phyloP scores from a whole-genome alignment of 2,113 vertebrate species.

The Rhinolophus sinicus region DNA sequence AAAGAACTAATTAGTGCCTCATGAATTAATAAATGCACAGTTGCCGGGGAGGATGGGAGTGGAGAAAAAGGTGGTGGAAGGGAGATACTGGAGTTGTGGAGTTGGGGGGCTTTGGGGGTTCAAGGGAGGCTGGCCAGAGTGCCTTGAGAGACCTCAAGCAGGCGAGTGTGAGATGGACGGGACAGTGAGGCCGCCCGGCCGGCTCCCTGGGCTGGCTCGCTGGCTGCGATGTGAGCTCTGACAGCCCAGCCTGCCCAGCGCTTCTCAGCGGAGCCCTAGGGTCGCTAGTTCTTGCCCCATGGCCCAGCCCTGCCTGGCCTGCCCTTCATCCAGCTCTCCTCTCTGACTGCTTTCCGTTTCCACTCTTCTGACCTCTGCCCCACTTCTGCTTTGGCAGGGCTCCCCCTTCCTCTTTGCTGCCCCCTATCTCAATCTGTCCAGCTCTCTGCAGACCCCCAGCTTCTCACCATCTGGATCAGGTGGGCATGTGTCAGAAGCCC shows the following conservation, averaged over 20 bases:
- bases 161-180: neutral
- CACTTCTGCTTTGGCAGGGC: neutral
- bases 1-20: conserved; percentile 99
- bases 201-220: neutral
- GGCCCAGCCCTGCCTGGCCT: neutral
- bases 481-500: neutral
- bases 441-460: neutral
- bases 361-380: neutral
- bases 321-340: neutral
- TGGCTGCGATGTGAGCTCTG: neutral
- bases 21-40: conserved; percentile 99
- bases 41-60: conserved; percentile 95
- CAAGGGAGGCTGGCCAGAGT: conserved; percentile 27
- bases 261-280: neutral
- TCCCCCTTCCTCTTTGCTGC: conserved; percentile 32
- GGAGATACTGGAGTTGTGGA: conserved; percentile 93
- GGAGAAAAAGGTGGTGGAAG: conserved; percentile 95
- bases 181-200: neutral
- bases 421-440: neutral
- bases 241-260: neutral
- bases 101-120: conserved; percentile 53
- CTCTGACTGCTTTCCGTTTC: neutral
- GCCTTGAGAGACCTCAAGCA: conserved; percentile 41
- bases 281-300: neutral
- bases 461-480: neutral